These are phyloP conservation scores for Muscicapa comitata DNA, from an alignment of 2,797 vertebrate species.

Conservation along the genomic window DNA sequence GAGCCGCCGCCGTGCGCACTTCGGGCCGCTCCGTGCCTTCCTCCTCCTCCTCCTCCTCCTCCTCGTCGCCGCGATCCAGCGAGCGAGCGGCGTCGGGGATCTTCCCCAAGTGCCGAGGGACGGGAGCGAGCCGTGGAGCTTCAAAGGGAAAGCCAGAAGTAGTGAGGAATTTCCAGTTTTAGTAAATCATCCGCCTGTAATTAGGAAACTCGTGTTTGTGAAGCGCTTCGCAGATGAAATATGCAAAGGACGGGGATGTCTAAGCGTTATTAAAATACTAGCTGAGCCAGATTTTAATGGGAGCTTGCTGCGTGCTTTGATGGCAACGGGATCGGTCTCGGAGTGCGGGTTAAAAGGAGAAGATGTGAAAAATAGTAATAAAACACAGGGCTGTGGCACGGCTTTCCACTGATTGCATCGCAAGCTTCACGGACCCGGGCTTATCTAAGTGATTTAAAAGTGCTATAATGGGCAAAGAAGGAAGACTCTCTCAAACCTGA, in stretches of 20 bases:
- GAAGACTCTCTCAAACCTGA: background rate
- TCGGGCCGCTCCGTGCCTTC: background rate
- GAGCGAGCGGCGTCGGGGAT: constrained; percentile 11
- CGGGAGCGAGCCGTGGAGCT: background rate
- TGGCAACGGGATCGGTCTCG: constrained; percentile 5
- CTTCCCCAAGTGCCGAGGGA: background rate
- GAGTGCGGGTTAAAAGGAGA: background rate
- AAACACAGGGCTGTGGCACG: background rate
- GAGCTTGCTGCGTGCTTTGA: constrained; percentile 11
- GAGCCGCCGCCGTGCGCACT: background rate
- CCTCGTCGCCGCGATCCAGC: background rate
- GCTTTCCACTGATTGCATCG: background rate
- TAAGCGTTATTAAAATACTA: constrained; percentile 58
- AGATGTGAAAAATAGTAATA: background rate
- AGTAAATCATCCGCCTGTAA: constrained; percentile 53
- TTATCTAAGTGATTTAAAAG: background rate
- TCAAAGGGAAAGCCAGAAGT: constrained; percentile 46
- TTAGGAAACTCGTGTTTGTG: constrained; percentile 46
- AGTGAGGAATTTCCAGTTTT: constrained; percentile 57
- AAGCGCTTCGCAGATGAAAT: constrained; percentile 43
- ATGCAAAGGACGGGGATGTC: constrained; percentile 42
- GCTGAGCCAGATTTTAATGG: constrained; percentile 57
- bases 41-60: background rate
- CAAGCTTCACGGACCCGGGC: accelerated
- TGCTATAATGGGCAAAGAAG: background rate